Evolutionary conservation across 2,797 vertebrate genomes (phyloP), one percentile per base, ranked within the genome.

Genomic region (Tangara arthus): DNA sequence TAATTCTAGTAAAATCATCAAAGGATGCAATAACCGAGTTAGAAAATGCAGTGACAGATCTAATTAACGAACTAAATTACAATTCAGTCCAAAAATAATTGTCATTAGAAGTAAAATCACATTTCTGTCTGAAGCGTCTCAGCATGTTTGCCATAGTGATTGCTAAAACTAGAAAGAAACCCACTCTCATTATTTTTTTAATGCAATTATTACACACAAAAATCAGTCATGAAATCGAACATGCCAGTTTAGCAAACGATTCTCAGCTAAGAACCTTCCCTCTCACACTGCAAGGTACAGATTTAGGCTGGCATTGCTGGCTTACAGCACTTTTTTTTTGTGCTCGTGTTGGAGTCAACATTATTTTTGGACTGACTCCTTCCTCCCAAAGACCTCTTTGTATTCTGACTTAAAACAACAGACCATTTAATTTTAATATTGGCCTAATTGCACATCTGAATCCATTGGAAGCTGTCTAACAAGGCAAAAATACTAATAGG

Each of bases 371-470:
- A 75, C 53, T 30, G 34, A 49, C 34, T 92, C 55, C 53, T 78
- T 89, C 76, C 77, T 95, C 77, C 73, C 53, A 8, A 66, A 91
- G 86, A 88, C 64, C n/a, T 79, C 63, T 89, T 86, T 34, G 46
- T 86, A 91, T 96, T 92, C 63, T 84, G 85, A 89, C 82, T 95
- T 96, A 84, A 95, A 96, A 96, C 90, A 96, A 96, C 46, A 76
- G 90, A 85, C 83, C 46, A 56, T 95, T 97, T 97, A 96, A 94
- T 97, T 97, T 97, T 96, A 90, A 91, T 96, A 96, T 96, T 90
- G 49, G 96, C 92, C 94, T 90, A 95, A 91, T 91, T 89, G 92
- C 30, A 28, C 75, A 80, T 97, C 95, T 87, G 91, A 96, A 92
- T 93, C 92, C 5, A 27, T 94, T 89, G 95, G 86, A 97, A 95